Conservation (phyloP, 2,888 invertebrate genomes). For the Cepaea hortensis region DNA sequence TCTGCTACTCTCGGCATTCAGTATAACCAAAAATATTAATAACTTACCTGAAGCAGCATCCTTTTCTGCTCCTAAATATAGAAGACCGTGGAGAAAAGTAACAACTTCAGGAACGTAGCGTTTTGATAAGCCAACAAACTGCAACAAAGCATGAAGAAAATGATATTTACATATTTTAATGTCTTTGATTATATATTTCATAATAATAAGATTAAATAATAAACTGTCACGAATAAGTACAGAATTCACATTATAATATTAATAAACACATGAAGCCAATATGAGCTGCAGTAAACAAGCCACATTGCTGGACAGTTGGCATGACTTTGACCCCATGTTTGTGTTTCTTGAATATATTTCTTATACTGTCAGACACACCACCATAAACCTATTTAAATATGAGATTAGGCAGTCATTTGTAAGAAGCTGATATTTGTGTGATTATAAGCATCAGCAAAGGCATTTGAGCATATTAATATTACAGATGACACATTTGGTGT, state of each 20-base stretch:
- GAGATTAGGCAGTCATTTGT: too few species aligned
- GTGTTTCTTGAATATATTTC: too few species aligned
- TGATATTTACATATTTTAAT: background rate
- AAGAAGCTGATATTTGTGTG: too few species aligned
- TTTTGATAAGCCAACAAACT: constrained; percentile 87
- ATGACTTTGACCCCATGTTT: too few species aligned
- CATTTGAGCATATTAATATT: too few species aligned
- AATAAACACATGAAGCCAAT: background rate
- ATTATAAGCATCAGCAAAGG: too few species aligned
- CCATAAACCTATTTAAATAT: too few species aligned
- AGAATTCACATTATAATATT: background rate
- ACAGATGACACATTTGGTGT: too few species aligned
- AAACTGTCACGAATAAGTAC: background rate
- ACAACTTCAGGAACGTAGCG: constrained; percentile 87
- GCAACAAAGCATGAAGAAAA: constrained; percentile 67
- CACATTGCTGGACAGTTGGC: too few species aligned
- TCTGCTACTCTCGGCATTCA: background rate
- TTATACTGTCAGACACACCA: too few species aligned
- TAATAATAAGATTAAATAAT: background rate
- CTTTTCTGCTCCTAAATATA: constrained; percentile 79
- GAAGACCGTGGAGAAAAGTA: constrained; percentile 86
- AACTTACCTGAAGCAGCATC: constrained; percentile 11
- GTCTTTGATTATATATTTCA: background rate
- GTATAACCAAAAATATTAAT: background rate
- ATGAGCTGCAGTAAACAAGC: too few species aligned